These are phyloP conservation scores for Raja brachyura DNA, from an alignment of 2,113 vertebrate species.

Conservation along the genomic window DNA sequence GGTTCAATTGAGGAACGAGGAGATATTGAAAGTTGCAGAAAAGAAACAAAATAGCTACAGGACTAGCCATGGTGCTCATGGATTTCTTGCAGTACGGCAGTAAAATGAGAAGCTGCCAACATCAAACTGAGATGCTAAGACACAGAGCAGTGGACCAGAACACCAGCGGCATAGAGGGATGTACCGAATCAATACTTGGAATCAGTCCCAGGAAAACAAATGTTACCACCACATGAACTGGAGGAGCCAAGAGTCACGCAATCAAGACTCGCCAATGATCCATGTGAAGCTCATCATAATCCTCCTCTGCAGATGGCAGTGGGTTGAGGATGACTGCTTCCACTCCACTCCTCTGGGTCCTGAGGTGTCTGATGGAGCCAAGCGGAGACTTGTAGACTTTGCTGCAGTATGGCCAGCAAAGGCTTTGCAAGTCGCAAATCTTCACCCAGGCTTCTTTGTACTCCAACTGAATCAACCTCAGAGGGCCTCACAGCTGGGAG, in stretches of 20 bases:
- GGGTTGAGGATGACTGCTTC: neutral
- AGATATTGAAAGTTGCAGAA: neutral
- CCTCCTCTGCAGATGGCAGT: neutral
- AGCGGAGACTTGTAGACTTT: no score
- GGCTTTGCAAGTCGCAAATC: no score
- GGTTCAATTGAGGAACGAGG: neutral
- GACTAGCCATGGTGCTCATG: neutral
- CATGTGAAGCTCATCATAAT: neutral
- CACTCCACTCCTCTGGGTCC: no score
- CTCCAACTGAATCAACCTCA: no score
- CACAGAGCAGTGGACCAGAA: neutral
- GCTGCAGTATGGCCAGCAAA: no score
- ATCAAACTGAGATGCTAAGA: neutral
- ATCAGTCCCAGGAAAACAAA: slow-evolving; percentile 24
- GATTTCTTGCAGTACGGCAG: neutral
- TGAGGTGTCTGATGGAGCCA: no score
- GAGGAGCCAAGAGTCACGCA: neutral
- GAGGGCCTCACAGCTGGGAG: no score
- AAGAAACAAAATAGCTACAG: neutral
- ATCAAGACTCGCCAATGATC: neutral
- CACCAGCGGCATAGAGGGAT: slow-evolving; percentile 3
- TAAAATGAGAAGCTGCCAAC: neutral
- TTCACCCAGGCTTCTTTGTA: no score
- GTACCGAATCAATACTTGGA: slow-evolving; percentile 24
- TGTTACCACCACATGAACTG: neutral